Conservation (phyloP, 2,797 vertebrate genomes). For the Chelmon rostratus region DNA sequence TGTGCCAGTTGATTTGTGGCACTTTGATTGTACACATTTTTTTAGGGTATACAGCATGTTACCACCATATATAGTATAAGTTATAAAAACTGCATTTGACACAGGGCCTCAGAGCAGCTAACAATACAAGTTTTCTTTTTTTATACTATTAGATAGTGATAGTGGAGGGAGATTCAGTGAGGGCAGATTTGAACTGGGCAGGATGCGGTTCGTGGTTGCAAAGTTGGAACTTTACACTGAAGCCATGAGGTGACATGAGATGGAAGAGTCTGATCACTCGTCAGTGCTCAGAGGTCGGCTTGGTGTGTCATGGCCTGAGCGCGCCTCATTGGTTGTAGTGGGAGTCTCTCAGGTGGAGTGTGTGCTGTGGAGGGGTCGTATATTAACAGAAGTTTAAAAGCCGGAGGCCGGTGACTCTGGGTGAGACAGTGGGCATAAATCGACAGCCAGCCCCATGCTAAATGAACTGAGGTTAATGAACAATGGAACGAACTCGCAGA, state of each 20-base stretch:
- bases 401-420: slow-evolving; percentile 29
- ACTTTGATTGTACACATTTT: neutral
- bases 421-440: slow-evolving; percentile 13
- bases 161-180: neutral
- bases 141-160: neutral
- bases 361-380: neutral
- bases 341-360: slow-evolving; percentile 1
- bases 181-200: neutral
- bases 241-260: too few species aligned
- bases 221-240: neutral
- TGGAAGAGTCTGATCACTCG: neutral
- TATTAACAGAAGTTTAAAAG: neutral
- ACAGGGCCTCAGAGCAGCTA: neutral
- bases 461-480: slow-evolving; percentile 71
- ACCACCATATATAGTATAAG: neutral
- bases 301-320: neutral
- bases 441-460: slow-evolving; percentile 36
- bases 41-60: neutral
- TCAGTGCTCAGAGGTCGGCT: neutral
- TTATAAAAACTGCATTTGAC: neutral
- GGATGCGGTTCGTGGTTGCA: neutral
- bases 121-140: neutral
- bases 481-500: slow-evolving; percentile 66
- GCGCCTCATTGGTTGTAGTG: neutral
- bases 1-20: neutral